Conservation (phyloP, 2,113 vertebrate genomes). For the Rhynchopsitta pachyrhyncha region DNA sequence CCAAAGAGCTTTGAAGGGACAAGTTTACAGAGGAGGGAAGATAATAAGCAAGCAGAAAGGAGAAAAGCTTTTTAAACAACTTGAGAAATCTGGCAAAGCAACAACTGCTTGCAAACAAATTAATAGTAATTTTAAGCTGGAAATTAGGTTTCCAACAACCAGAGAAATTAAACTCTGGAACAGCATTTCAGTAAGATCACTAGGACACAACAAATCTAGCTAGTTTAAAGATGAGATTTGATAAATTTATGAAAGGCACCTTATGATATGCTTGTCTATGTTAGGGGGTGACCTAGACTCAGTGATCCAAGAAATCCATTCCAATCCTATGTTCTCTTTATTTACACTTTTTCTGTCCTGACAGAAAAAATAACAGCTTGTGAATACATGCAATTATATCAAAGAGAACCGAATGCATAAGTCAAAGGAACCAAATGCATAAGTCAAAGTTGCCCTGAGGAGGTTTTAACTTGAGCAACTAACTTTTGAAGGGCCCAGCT, state of each 20-base stretch:
- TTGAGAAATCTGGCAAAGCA: not conserved
- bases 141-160: not conserved
- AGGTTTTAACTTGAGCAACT: not conserved
- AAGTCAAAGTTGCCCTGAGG: not conserved
- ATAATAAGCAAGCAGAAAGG: not conserved
- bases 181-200: not conserved
- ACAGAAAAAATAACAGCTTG: conserved; percentile 9
- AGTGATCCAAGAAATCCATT: not conserved
- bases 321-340: not conserved
- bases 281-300: not conserved
- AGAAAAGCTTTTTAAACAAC: not conserved
- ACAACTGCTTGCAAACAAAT: not conserved
- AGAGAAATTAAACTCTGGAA: not conserved
- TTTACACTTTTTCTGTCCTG: not conserved
- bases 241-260: not conserved
- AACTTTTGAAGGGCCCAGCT: conserved; percentile 31
- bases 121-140: not conserved
- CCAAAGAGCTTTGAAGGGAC: not conserved
- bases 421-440: not conserved
- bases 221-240: not conserved
- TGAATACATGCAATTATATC: not conserved
- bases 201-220: not conserved
- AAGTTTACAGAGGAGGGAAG: not conserved
- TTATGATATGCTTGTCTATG: not conserved
- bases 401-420: not conserved